phyloP scores from a whole-genome alignment of 1,140 invertebrate species.

The Trichomalopsis sarcophagae region DNA sequence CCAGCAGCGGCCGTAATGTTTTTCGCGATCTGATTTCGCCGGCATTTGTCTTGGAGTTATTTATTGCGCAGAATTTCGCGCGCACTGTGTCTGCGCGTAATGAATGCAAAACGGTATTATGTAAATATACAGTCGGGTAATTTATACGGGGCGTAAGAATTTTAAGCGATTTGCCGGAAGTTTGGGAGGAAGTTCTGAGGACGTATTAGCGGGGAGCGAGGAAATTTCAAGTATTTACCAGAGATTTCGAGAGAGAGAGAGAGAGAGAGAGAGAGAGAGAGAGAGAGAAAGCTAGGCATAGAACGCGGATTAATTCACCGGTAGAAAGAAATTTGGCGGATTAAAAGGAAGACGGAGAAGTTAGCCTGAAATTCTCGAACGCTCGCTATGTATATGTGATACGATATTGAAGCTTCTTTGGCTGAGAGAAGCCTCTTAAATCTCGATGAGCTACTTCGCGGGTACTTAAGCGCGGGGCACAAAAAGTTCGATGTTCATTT shows the following conservation, averaged over 20 bases:
- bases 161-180: not conserved
- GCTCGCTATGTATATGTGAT: no score
- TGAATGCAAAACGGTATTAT: constrained; percentile 40
- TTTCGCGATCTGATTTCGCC: not conserved
- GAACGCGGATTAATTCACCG: no score
- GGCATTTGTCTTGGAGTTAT: not conserved
- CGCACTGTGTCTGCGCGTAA: not conserved
- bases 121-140: constrained; percentile 27
- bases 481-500: no score
- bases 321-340: no score
- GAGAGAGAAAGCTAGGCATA: no score
- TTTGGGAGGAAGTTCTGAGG: not conserved
- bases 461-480: no score
- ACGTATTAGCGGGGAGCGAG: not conserved
- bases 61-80: not conserved
- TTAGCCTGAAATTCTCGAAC: no score
- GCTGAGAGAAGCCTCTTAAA: no score
- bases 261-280: no score
- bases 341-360: no score
- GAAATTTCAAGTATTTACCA: not conserved
- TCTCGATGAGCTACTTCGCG: no score
- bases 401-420: no score
- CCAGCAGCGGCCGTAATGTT: not conserved
- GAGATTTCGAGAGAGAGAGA: not conserved
- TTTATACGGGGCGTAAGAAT: not conserved